Evolutionary conservation across 2,888 invertebrate species (phyloP).

Genomic region (Eupithecia dodoneata): DNA sequence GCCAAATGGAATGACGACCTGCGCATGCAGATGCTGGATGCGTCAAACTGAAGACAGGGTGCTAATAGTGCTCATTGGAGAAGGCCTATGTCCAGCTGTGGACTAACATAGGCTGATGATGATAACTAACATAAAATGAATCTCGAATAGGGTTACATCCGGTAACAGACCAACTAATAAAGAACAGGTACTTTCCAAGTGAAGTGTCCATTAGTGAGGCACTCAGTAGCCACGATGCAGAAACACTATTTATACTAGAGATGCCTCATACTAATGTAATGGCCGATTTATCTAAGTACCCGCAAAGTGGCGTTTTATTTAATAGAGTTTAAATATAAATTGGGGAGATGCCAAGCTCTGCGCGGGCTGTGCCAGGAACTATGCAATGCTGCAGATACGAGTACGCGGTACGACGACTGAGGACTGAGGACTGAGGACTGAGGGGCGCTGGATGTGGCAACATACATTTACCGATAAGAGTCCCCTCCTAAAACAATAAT

Average conservation of each 20-base stretch:
- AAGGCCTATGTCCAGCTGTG: too few relatives aligned
- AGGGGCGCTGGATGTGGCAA: conserved; percentile 40
- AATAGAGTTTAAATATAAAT: conserved; percentile 66
- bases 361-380: conserved; percentile 64
- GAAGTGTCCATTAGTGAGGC: conserved; percentile 13
- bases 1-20: too few relatives aligned
- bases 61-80: too few relatives aligned
- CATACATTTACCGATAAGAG: background rate
- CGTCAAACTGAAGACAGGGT: too few relatives aligned
- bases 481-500: background rate
- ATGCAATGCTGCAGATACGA: conserved; percentile 58
- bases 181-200: background rate
- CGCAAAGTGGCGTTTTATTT: conserved; percentile 62
- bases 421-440: too few relatives aligned
- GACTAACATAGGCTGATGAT: too few relatives aligned
- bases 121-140: background rate
- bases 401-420: conserved; percentile 54
- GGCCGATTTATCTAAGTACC: conserved; percentile 55
- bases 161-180: background rate
- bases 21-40: too few relatives aligned
- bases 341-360: conserved; percentile 59
- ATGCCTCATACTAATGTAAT: conserved; percentile 45
- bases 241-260: conserved; percentile 29
- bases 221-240: conserved; percentile 7
- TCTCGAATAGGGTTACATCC: background rate